Percentiles rank a stretch among this genome's conserved stretches.
Conservation (phyloP, 2,888 invertebrate species). For the Pristionchus arcanus region DNA sequence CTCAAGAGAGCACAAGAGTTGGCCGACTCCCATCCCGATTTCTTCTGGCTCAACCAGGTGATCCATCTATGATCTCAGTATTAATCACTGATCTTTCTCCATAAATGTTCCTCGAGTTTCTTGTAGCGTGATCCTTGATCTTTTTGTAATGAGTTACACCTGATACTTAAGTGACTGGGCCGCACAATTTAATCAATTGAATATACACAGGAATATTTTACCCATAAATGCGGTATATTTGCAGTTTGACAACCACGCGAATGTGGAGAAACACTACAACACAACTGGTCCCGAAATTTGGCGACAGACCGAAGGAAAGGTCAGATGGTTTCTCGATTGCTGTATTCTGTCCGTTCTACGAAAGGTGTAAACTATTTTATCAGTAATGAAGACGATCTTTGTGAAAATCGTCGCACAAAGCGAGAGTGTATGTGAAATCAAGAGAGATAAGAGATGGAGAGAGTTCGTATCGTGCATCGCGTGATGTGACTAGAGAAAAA, state of each 20-base stretch:
- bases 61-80: neutral
- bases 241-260: constrained; percentile 75
- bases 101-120: no score
- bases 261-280: constrained; percentile 66
- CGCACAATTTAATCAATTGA: no score
- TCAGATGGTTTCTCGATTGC: constrained; percentile 69
- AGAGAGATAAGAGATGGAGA: no score
- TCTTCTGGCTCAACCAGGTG: constrained; percentile 37
- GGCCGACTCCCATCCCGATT: constrained; percentile 16
- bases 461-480: no score
- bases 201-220: neutral
- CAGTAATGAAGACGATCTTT: no score
- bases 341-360: no score
- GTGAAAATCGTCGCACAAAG: no score
- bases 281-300: no score
- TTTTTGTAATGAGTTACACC: no score
- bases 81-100: no score
- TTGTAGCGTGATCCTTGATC: neutral
- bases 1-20: neutral
- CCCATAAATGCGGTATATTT: neutral
- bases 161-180: no score
- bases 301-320: constrained; percentile 73
- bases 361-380: no score
- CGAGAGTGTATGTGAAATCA: neutral
- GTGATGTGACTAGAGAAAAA: neutral